Percentiles rank a stretch among this genome's conserved stretches.
phyloP scores from a whole-genome alignment of 2,888 invertebrate species.

The Augiades crinisus region DNA sequence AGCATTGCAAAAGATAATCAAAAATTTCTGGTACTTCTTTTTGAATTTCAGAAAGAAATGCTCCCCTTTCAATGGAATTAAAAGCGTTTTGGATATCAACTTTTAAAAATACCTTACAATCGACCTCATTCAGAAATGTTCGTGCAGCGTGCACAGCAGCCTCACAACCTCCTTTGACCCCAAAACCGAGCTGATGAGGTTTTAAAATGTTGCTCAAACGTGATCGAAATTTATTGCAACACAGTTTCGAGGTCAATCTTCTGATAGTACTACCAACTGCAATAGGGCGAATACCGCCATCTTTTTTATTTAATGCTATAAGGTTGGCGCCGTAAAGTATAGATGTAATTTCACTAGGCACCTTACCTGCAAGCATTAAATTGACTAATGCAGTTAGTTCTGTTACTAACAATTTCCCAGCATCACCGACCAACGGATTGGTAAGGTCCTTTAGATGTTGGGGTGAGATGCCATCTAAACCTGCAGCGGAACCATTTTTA shows the following conservation, averaged over 20 bases:
- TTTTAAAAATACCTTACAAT: background rate
- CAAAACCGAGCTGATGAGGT: conserved; percentile 1
- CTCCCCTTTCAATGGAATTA: background rate
- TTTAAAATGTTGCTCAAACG: background rate
- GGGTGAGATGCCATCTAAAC: background rate
- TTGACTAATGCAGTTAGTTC: background rate
- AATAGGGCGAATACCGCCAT: background rate
- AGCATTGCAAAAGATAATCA: background rate
- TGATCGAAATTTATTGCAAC: background rate
- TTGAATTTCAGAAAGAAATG: background rate
- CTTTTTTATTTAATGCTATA: background rate
- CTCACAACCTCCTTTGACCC: conserved; percentile 26
- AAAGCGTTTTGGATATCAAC: conserved; percentile 9
- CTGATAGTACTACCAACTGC: background rate
- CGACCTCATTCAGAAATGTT: background rate
- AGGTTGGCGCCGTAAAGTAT: background rate
- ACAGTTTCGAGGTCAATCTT: background rate
- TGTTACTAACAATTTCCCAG: background rate
- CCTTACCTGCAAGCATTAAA: background rate
- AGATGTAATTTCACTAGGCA: background rate
- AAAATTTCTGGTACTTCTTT: background rate
- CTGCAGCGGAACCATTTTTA: background rate
- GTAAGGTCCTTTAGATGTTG: background rate
- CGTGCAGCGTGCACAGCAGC: conserved; percentile 3
- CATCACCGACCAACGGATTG: background rate